Conservation (phyloP, 2,113 vertebrate genomes). For the Rhizomys pruinosus region DNA sequence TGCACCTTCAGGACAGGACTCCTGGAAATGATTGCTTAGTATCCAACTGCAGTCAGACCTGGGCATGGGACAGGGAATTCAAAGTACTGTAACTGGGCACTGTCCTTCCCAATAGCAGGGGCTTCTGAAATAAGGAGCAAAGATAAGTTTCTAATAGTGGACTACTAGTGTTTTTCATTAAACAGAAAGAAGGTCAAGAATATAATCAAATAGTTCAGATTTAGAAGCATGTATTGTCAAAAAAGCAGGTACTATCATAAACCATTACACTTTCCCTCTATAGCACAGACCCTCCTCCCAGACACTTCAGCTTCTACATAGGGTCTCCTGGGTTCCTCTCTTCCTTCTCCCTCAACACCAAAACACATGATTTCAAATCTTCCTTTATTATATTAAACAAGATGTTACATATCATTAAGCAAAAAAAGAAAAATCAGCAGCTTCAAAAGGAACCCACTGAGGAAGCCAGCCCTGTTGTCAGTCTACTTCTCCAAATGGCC, state of each 20-base stretch:
- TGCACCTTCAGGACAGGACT: background rate
- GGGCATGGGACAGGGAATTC: no score
- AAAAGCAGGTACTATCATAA: background rate
- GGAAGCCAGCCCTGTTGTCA: background rate
- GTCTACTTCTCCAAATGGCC: background rate
- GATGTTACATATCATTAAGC: background rate
- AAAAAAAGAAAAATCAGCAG: background rate
- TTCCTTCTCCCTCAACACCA: background rate
- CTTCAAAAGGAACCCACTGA: background rate
- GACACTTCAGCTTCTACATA: background rate
- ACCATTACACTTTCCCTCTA: background rate
- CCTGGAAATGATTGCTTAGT: background rate
- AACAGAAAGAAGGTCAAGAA: background rate
- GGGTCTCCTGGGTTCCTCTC: background rate
- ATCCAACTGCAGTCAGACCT: background rate
- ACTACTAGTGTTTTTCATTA: background rate
- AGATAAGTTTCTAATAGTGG: background rate
- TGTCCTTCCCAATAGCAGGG: background rate
- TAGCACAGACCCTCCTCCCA: background rate
- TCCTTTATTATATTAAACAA: conserved; percentile 6
- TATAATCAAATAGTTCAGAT: background rate
- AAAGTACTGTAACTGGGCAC: background rate
- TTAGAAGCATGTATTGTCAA: background rate
- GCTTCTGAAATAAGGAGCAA: background rate
- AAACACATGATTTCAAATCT: background rate